These are phyloP conservation scores for Thereva unica DNA, from an alignment of 2,888 invertebrate species.

Conservation along the genomic window DNA sequence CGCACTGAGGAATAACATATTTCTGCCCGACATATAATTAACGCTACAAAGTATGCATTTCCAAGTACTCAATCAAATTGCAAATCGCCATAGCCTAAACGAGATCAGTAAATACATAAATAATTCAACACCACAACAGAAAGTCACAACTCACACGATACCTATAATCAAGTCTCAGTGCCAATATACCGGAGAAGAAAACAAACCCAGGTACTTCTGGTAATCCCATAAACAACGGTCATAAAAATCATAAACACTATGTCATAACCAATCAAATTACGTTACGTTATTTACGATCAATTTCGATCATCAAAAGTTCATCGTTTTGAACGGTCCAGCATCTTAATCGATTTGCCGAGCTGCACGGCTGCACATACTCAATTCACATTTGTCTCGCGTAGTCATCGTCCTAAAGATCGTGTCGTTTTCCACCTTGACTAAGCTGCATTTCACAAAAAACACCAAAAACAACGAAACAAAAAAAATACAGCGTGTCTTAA, in stretches of 20 bases:
- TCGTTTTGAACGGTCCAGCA: slow-evolving; percentile 8
- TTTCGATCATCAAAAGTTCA: slow-evolving; percentile 25
- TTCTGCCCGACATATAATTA: no score
- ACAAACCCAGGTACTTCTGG: background rate
- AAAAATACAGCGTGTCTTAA: no score
- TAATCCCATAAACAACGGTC: background rate
- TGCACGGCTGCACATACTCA: slow-evolving; percentile 24
- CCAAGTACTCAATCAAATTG: no score
- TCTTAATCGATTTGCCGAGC: slow-evolving; percentile 25
- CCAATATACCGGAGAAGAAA: background rate
- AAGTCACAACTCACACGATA: no score
- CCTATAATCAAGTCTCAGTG: no score
- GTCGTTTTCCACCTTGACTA: background rate
- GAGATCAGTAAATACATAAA: no score
- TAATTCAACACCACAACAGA: no score
- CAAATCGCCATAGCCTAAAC: no score
- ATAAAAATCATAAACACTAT: slow-evolving; percentile 23
- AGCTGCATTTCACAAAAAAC: background rate
- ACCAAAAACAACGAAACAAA: background rate
- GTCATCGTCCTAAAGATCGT: background rate
- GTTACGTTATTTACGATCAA: slow-evolving; percentile 28
- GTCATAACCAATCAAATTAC: slow-evolving; percentile 33
- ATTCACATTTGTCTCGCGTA: slow-evolving; percentile 26
- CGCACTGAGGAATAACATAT: no score
- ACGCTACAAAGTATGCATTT: no score